Evolutionary conservation across 2,888 invertebrate species (phyloP), one percentile per base, ranked within the genome.

Genomic region (Hymenopus coronatus): DNA sequence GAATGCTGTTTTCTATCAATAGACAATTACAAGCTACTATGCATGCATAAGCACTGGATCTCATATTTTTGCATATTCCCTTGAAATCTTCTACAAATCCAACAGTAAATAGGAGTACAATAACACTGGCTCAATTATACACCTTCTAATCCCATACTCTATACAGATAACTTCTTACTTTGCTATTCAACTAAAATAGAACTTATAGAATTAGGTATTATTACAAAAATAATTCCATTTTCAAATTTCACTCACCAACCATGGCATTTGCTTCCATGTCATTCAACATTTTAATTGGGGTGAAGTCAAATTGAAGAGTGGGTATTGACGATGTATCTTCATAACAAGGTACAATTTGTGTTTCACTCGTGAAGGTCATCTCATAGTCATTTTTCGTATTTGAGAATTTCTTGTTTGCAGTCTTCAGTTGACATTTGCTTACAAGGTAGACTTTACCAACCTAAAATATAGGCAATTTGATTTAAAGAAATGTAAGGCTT

Each of bases 341-440:
- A 82, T 91, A 84, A 89, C 94, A 95, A 1, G 93, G 93, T 20
- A 93, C 91, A 2, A 95, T 92, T 91, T 93, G 94, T 0, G 98
- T 96, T 84, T 99, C 98, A 12, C 94, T 93, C 20, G 94, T 96
- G 92, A 99, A 96, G 1, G 98, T 97, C 96, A 99, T 97, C 93
- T 99, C 99, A 92, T 99, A 99, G 92, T 99, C 99, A 92, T 99
- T 98, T 91, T 97, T 97, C 9, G 98, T 93, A 82, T 94, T 95
- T 70, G 95, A 95, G 93, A 95, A 99, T 92, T 97, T 96, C 92
- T 98, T 99, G 93, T 99, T 99, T 0, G 99, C 99, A 2, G 97
- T 95, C 93, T 99, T 99, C n/a, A 99, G 93, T 85, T 94, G 94
- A 90, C 97, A 97, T 90, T 96, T 96, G 85, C 97, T 97, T 90